phyloP scores from a whole-genome alignment of 53 echinoderm and acorn worm species.

The Hippasteria phrygiana region DNA sequence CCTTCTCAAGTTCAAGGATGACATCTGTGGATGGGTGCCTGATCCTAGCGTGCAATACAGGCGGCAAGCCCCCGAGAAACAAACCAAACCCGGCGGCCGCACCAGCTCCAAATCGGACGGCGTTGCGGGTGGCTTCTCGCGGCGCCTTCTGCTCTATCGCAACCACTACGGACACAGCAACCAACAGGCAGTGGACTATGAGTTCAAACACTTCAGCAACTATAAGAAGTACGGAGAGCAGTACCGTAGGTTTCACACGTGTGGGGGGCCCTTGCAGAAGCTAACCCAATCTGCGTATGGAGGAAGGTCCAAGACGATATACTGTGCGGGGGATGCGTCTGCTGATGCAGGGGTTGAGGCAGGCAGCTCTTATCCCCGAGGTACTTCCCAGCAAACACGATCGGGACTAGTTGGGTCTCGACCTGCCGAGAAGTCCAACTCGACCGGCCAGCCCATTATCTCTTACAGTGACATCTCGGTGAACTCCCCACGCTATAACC shows the following conservation, averaged over 20 bases:
- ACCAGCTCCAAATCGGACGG: neutral
- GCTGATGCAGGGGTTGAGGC: slow-evolving; percentile 70
- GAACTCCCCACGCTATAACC: slow-evolving; percentile 39
- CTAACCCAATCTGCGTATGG: slow-evolving; percentile 71
- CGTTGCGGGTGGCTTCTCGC: neutral
- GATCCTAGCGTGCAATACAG: slow-evolving; percentile 74
- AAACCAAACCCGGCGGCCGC: neutral
- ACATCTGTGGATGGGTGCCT: slow-evolving; percentile 93
- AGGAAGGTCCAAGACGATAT: slow-evolving; percentile 73
- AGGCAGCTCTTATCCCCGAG: neutral
- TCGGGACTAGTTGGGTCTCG: neutral
- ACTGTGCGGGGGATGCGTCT: slow-evolving; percentile 77
- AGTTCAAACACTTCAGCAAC: slow-evolving; percentile 91
- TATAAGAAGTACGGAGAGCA: slow-evolving; percentile 95
- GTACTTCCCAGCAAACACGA: neutral
- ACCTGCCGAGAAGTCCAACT: slow-evolving; percentile 4
- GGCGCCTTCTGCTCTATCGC: neutral
- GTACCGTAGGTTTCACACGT: slow-evolving; percentile 90
- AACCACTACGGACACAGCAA: neutral
- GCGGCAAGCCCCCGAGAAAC: slow-evolving; percentile 51
- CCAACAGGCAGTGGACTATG: slow-evolving; percentile 61
- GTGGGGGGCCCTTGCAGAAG: slow-evolving; percentile 90
- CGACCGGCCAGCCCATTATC: slow-evolving; percentile 23
- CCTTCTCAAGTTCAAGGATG: slow-evolving; percentile 72
- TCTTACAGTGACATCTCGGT: slow-evolving; percentile 61